A percentile compares a stretch with the other conserved stretches of the same genome.
Conservation (phyloP, 53 echinoderm and acorn worm species). For the Hippasteria phrygiana region DNA sequence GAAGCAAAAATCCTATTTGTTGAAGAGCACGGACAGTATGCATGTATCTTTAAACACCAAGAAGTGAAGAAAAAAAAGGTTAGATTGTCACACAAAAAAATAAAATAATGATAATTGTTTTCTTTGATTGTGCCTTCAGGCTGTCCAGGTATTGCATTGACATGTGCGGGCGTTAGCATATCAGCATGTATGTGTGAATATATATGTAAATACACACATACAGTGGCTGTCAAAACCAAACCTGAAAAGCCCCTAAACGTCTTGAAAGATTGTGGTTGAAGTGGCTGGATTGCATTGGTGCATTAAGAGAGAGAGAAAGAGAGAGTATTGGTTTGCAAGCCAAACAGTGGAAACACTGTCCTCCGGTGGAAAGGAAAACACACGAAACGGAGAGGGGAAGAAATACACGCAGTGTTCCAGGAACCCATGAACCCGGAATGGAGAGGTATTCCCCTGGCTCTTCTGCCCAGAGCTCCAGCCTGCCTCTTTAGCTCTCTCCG, state of each 20-base stretch:
- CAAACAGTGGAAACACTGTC: conserved; percentile 35
- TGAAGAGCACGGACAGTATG: too few relatives aligned
- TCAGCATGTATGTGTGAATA: background rate
- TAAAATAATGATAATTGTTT: background rate
- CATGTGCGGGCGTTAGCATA: conserved; percentile 1
- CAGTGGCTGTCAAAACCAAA: background rate
- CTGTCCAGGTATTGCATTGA: conserved; percentile 26
- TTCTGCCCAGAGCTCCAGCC: background rate
- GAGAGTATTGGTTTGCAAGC: conserved; percentile 8
- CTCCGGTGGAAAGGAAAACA: conserved; percentile 6
- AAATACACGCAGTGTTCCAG: background rate
- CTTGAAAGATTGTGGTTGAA: conserved; percentile 30
- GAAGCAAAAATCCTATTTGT: too few relatives aligned
- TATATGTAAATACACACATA: background rate
- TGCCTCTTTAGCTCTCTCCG: background rate
- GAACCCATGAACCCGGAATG: background rate
- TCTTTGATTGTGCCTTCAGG: background rate
- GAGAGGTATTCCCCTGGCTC: background rate
- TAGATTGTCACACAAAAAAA: too few relatives aligned
- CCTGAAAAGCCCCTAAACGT: background rate
- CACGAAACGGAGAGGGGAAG: background rate
- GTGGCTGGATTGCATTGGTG: background rate
- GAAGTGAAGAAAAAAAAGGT: too few relatives aligned
- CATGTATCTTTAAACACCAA: too few relatives aligned
- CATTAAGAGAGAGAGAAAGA: background rate